Conservation (phyloP, 1,140 invertebrate species). For the Orchestia grillus region DNA sequence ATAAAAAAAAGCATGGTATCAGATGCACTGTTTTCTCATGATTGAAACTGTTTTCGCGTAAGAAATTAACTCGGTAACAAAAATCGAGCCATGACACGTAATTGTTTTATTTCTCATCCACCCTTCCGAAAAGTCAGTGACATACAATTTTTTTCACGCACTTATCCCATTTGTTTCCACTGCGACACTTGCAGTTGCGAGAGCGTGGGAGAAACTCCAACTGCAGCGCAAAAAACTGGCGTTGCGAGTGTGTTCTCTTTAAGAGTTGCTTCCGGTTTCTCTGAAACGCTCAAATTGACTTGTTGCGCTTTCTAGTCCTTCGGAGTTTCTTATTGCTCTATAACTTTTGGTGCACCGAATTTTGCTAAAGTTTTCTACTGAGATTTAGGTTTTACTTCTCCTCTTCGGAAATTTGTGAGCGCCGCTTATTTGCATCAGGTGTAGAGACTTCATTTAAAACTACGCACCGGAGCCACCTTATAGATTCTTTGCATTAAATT, state of each 20-base stretch:
- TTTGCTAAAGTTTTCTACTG: not conserved
- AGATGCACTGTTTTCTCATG: no score
- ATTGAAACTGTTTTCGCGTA: no score
- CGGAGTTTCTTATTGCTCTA: not conserved
- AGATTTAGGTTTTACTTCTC: not conserved
- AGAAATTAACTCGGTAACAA: no score
- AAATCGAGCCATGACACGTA: no score
- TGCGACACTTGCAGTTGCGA: no score
- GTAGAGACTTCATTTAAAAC: not conserved
- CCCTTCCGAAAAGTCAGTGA: no score
- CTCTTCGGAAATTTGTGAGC: not conserved
- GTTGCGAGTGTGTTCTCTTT: not conserved
- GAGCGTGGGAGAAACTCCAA: no score
- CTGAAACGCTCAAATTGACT: not conserved
- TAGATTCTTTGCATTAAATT: slow-evolving; percentile 31
- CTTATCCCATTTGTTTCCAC: no score
- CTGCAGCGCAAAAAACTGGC: not conserved
- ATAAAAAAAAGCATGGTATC: no score
- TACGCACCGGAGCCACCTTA: not conserved
- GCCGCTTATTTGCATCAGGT: not conserved
- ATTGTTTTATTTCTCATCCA: no score
- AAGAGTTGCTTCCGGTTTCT: not conserved
- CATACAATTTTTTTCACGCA: no score
- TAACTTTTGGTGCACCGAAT: not conserved
- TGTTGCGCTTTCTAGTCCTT: not conserved